Evolutionary conservation across 2,888 invertebrate genomes (phyloP), one percentile per base, ranked within the genome.

Genomic region (Carterocephalus palaemon): DNA sequence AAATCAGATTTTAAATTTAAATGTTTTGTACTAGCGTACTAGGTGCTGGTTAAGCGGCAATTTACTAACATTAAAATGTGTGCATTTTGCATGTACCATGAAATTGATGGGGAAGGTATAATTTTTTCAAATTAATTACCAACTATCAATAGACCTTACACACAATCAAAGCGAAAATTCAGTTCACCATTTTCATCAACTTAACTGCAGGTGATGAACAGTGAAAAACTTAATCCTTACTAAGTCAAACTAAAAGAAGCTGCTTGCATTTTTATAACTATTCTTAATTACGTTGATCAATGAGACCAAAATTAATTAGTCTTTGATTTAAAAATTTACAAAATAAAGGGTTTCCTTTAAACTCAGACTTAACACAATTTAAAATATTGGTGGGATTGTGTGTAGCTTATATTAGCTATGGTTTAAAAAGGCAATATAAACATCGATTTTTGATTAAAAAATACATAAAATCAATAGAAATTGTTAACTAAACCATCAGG

Each of bases 1-100:
- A 36, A 31, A 12, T 37, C 24, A 15, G 32, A 32, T 43, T 36
- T 29, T 29, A 17, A 32, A 45, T 17, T 37, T 24, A 24, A 28
- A 8, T 37, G 42, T 23, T 43, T 43, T 43, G 43, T 43, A 43
- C 43, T 43, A 43, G 43, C 36, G 43, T 43, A 43, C 43, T 43
- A 43, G 43, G 29, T 43, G 43, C 43, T 43, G 34, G 26, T 28
- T 29, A 26, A 43, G 42, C 43, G 36, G 36, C 20, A 38, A 38
- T 36, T 5, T 13, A 19, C 29, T 15, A 26, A 34, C 17, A 8
- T 23, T 17, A 34, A 20, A 24, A 22, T 23, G 10, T 8, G 15
- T 41, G 40, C 20, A 34, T 34, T 42, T 32, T 34, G 15, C 20
- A 28, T 42, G 20, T n/a, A 29, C 15, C 13, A 42, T 33, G 20